phyloP scores from a whole-genome alignment of 53 echinoderm and acorn worm species.

The Apostichopus leukothele region DNA sequence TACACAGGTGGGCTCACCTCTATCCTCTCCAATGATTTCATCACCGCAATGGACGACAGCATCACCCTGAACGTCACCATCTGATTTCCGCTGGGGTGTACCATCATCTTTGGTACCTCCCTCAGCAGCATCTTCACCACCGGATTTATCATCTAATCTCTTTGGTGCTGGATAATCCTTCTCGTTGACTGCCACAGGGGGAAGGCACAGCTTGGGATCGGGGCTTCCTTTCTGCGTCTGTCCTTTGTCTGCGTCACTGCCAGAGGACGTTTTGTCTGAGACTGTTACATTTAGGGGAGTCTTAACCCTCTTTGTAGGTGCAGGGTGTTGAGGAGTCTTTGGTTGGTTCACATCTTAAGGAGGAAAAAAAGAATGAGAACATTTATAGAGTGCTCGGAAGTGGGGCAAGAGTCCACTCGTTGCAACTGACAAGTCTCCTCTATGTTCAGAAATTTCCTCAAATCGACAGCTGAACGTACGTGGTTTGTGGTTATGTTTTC shows the following conservation, averaged over 20 bases:
- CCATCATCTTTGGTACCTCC: not conserved
- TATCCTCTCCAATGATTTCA: not conserved
- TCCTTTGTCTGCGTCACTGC: not conserved
- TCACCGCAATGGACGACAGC: not conserved
- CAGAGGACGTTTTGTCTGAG: slow-evolving; percentile 57
- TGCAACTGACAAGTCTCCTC: too few species aligned
- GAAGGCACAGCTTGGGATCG: not conserved
- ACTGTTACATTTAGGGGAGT: slow-evolving; percentile 81
- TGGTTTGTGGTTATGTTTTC: too few species aligned
- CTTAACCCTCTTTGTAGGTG: slow-evolving; percentile 73
- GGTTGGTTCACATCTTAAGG: slow-evolving; percentile 16
- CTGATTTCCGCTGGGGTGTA: not conserved
- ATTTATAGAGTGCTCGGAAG: too few species aligned
- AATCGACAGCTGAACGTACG: too few species aligned
- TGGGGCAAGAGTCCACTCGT: too few species aligned
- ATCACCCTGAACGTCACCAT: not conserved
- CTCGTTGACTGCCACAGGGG: not conserved
- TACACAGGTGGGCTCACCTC: too few species aligned
- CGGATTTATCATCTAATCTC: not conserved
- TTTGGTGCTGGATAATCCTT: not conserved
- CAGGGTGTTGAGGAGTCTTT: slow-evolving; percentile 58
- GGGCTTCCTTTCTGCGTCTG: not conserved
- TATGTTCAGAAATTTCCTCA: too few species aligned
- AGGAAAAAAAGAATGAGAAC: not conserved
- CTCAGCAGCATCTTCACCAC: too few species aligned